Evolutionary conservation across 2,888 invertebrate species (phyloP), one percentile per base, ranked within the genome.

Genomic region (Rhamnusium bicolor): DNA sequence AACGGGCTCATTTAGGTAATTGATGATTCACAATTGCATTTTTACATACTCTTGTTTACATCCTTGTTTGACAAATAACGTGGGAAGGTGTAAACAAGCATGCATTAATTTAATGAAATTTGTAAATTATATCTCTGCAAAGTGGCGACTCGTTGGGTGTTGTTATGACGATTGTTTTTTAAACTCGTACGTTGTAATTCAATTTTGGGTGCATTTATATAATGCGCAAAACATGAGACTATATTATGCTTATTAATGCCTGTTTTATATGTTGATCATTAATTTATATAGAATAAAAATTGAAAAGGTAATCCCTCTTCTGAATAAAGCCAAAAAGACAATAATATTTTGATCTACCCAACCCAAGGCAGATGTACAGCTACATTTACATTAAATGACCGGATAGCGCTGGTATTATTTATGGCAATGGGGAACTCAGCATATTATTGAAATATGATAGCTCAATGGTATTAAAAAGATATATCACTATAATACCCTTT

Each of bases 81-180:
- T 66, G 70, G 67, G 68, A 65, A 79, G 75, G 75, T 75, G 77
- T 73, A 79, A 79, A 79, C 79, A 77, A 74, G 75, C 75, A 62
- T 70, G 75, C 79, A 79, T 79, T 79, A 76, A 79, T 75, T 75
- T 79, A 79, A 79, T 79, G 76, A 79, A 78, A 74, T 79, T 77
- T 74, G 69, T 71, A 76, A 77, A 79, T 76, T 76, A 76, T 76
- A 76, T 73, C 73, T 72, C 72, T 74, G 74, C 58, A 65, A 74
- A 76, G 70, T 72, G 72, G 71, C 63, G 69, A 72, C 68, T 72
- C 70, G 69, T 51, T 69, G 68, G 66, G 18, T n/a, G 21, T 21
- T 29, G 24, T 14, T 1, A 1, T n/a, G 46, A 21, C 46, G 56
- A 56, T 54, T 67, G 67, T 67, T 54, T 56, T 46, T 54, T 56